These are phyloP conservation scores for Chaunax sp. DNA, from an alignment of 2,797 vertebrate species.

Conservation along the genomic window DNA sequence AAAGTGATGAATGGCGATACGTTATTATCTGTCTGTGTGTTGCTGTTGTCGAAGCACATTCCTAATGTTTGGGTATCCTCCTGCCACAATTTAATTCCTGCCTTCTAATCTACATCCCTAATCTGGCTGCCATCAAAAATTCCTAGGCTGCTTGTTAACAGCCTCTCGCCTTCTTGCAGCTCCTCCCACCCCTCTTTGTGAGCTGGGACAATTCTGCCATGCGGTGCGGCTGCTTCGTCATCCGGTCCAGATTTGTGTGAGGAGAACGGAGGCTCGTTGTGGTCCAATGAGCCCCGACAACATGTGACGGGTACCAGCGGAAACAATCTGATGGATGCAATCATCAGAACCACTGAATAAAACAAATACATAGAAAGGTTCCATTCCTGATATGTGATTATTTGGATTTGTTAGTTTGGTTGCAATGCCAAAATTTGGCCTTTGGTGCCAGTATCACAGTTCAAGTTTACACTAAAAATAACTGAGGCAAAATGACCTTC, in stretches of 20 bases:
- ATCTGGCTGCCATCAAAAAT: constrained; percentile 63
- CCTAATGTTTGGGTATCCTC: constrained; percentile 44
- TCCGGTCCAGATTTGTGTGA: constrained; percentile 39
- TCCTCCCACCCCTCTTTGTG: constrained; percentile 34
- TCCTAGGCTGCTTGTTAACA: constrained; percentile 63
- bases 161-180: constrained; percentile 31
- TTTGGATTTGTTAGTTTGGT: neutral
- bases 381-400: neutral
- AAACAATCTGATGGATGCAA: constrained; percentile 1
- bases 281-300: constrained; percentile 2
- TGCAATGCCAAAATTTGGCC: neutral
- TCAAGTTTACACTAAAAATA: neutral
- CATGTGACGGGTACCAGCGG: neutral
- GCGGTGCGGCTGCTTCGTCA: constrained; percentile 42
- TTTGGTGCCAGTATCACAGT: neutral
- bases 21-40: neutral
- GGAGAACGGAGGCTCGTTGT: constrained; percentile 15
- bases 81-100: constrained; percentile 49
- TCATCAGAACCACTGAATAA: neutral
- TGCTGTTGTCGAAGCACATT: constrained; percentile 36
- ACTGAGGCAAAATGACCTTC: too few species aligned
- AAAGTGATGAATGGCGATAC: constrained; percentile 21
- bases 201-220: constrained; percentile 29
- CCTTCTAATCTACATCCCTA: constrained; percentile 54
- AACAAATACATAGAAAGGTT: neutral